phyloP scores from a whole-genome alignment of 2,888 invertebrate species.

The Sepiola atlantica region DNA sequence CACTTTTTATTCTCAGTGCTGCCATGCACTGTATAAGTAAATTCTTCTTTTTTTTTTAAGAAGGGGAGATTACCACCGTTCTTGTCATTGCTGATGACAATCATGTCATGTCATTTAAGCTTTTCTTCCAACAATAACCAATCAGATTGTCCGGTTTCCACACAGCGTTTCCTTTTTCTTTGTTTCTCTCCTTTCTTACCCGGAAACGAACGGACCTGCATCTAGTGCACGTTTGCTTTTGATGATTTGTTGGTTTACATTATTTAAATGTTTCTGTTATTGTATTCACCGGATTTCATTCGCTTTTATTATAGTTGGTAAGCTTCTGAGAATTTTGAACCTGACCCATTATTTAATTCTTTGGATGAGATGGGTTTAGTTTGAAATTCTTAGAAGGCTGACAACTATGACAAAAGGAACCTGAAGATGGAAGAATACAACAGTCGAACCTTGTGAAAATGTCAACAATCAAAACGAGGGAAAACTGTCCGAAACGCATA shows the following conservation, averaged over 20 bases:
- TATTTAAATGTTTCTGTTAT: too few relatives aligned
- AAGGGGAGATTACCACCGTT: not conserved
- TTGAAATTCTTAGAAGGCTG: too few relatives aligned
- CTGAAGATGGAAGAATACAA: too few relatives aligned
- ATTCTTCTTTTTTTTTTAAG: not conserved
- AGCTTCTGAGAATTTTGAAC: too few relatives aligned
- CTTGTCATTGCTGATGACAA: not conserved
- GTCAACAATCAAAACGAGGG: too few relatives aligned
- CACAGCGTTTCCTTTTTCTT: not conserved
- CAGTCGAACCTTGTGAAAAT: too few relatives aligned
- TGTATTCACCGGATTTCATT: too few relatives aligned
- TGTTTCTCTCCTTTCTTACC: not conserved
- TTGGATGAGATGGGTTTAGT: too few relatives aligned
- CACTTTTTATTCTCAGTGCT: conserved; percentile 32
- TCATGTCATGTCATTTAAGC: not conserved
- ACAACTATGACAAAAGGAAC: too few relatives aligned
- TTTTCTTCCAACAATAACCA: not conserved
- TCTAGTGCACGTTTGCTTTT: not conserved
- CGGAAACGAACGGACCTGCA: not conserved
- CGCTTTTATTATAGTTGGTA: too few relatives aligned
- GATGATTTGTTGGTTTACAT: not conserved
- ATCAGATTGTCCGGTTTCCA: not conserved
- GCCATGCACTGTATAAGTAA: not conserved
- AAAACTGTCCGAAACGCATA: too few relatives aligned
- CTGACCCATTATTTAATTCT: too few relatives aligned